Base-by-base conservation (phyloP, 1,140 invertebrate genomes). In the Lordiphosa stackelbergi region DNA sequence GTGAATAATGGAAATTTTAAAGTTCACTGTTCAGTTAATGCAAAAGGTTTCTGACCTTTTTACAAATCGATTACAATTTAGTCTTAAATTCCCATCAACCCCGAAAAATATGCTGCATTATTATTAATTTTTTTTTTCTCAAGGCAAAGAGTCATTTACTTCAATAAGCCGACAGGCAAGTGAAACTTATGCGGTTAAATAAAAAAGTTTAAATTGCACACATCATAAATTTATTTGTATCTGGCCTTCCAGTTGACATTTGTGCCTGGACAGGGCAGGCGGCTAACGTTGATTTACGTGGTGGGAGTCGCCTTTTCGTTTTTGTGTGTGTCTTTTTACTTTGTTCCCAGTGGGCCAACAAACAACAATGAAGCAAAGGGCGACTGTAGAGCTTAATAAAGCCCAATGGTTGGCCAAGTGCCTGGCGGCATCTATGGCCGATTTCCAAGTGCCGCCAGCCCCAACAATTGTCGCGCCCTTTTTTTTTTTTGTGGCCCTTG, bases 131-230 rank as follows among this genome's bases (percentile, higher is more conserved):
- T 13, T 10, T 19, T 53, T 6, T 43, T 28, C 35, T 37, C 19
- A 35, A 55, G 35, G 16, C 11, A 24, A 35, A 37, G 31, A 22
- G 41, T 49, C 54, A 65, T 59, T 53, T 53, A 47, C 37, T 19
- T 19, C 5, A 53, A 19, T 47, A 73, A 58, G 54, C 24, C 28
- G 34, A 22, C 38, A 12, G 12, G 37, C 55, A 71, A 70, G 53
- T 59, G 19, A 59, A 73, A 66, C 68, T 58, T 73, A 57, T 53
- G 53, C 54, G 45, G 52, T 57, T 57, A 78, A 70, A 78, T 73
- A 61, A 68, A 71, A 73, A 81, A 81, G 75, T 79, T 81, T 71
- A 79, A 74, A 79, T 79, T 79, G 71, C 63, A 71, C 75, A 83
- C 69, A 83, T 83, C 59, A 73, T 75, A 84, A 81, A 81, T 75